Conservation (phyloP, 2,113 vertebrate genomes). For the Rissa tridactyla region DNA sequence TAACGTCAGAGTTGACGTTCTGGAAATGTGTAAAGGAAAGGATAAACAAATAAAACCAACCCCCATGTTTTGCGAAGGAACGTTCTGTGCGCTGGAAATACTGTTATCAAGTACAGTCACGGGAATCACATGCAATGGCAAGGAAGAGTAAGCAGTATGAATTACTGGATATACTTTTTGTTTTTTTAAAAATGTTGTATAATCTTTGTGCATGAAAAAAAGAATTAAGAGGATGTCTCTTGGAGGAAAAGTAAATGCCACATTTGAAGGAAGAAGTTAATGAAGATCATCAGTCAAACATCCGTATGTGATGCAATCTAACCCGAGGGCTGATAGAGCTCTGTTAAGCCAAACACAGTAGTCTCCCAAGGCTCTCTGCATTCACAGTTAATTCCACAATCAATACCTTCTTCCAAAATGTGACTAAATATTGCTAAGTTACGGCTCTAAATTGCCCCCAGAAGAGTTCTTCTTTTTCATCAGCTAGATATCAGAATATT, state of each 20-base stretch:
- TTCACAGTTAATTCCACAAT: background rate
- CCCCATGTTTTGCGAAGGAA: background rate
- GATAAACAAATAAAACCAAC: constrained; percentile 31
- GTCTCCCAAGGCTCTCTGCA: background rate
- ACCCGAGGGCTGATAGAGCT: background rate
- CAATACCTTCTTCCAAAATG: background rate
- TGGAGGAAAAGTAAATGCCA: background rate
- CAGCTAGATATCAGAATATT: background rate
- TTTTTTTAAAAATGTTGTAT: background rate
- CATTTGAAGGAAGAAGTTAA: background rate
- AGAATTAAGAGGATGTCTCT: background rate
- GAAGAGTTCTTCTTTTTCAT: background rate
- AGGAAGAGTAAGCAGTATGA: background rate
- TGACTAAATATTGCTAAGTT: background rate
- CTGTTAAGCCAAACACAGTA: rapidly evolving
- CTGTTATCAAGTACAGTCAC: background rate
- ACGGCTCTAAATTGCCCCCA: background rate
- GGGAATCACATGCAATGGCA: background rate
- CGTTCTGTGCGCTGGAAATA: background rate
- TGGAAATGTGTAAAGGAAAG: background rate
- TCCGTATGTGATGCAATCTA: background rate
- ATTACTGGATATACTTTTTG: background rate
- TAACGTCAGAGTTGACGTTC: background rate
- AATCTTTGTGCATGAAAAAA: background rate
- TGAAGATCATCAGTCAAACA: background rate